Base-by-base conservation (phyloP, 2,113 vertebrate genomes). In the Scytalopus superciliaris region DNA sequence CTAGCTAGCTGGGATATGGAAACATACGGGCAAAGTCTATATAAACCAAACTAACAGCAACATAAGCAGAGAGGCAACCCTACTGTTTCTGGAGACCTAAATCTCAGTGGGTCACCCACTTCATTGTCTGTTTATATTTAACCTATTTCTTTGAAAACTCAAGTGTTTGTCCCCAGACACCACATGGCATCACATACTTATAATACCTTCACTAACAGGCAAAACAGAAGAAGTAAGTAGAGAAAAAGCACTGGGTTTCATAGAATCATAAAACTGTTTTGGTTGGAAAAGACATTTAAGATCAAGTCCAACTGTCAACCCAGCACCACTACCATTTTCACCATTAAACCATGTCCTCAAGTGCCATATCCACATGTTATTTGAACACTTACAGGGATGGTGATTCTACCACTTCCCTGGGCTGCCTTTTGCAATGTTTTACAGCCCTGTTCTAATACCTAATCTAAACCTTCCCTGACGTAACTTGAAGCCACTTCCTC, bases 11-110 rank as follows among this genome's bases (percentile, higher is more conserved):
- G 39, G 33, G 57, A 14, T 39, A 72, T 42, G 47, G 60, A 75
- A 93, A 78, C 18, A 37, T 7, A 1, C 4, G 27, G 33, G 27
- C 10, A 33, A 66, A 67, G 19, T 14, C 68, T 39, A 10, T 3
- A 7, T 45, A 70, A 94, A 90, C 31, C 62, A 96, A 93, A 90
- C 8, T 33, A 92, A 80, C 22, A 80, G 89, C 81, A 96, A 68
- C 37, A 53, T 30, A 56, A 69, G 11, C 56, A 93, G 10, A 79
- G 23, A 95, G 82, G 69, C 53, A 84, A 62, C 63, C 28, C 31
- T 84, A 50, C 39, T 50, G 42, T 22, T 87, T 70, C 27, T 56
- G 44, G 27, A 75, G 62, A 94, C 18, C n/a, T 84, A 68, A 44
- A 81, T 56, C 24, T 67, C 55, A 70, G 42, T 14, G 3, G 28